Evolutionary conservation across 2,113 vertebrate genomes (phyloP).

Genomic region (Eulacestoma nigropectus): DNA sequence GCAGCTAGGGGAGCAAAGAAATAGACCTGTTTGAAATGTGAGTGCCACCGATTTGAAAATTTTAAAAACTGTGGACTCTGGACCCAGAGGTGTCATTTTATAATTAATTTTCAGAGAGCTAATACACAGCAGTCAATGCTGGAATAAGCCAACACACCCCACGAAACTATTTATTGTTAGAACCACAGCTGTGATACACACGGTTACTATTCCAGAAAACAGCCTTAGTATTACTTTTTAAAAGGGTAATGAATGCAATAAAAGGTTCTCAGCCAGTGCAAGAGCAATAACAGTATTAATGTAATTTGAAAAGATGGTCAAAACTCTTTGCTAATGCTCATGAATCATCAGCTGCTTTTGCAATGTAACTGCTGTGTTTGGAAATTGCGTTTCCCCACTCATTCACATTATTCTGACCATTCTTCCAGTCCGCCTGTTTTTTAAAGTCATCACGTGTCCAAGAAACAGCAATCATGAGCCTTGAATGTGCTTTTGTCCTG

Average conservation of each 20-base stretch:
- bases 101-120: slow-evolving; percentile 5
- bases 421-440: not conserved
- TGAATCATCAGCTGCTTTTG: not conserved
- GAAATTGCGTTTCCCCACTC: slow-evolving; percentile 1
- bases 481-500: not conserved
- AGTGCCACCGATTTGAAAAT: not conserved
- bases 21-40: not conserved
- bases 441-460: not conserved
- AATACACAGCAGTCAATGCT: not conserved
- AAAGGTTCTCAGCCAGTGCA: slow-evolving; percentile 5
- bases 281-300: slow-evolving; percentile 25
- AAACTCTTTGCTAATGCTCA: slow-evolving; percentile 5
- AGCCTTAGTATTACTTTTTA: not conserved
- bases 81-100: not conserved
- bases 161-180: not conserved
- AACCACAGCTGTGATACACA: not conserved
- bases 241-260: not conserved
- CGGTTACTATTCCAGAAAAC: not conserved
- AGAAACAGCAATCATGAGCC: not conserved
- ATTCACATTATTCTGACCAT: not conserved
- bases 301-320: slow-evolving; percentile 3
- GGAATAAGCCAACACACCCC: not conserved
- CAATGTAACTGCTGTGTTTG: not conserved
- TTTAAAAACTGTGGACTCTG: not conserved
- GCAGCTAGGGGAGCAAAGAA: not conserved